Evolutionary conservation across 2,113 vertebrate species (phyloP).

Genomic region (Aptenodytes forsteri): DNA sequence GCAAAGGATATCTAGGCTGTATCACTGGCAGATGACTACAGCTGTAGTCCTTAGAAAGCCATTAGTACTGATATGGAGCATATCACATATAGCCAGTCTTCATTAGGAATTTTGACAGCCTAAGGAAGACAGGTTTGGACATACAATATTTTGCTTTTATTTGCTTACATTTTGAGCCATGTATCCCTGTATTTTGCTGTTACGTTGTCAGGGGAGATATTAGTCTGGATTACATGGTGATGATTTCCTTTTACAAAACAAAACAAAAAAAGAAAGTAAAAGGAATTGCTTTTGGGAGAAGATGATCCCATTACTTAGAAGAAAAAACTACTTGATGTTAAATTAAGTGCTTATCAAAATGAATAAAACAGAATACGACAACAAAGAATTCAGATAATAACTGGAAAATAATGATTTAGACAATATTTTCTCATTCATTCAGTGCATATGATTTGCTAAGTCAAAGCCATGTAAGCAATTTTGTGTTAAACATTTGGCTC

Average conservation of each 20-base stretch:
- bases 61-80: background rate
- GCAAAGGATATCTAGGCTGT: background rate
- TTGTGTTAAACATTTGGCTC: background rate
- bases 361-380: background rate
- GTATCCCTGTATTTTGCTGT: background rate
- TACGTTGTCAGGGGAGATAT: background rate
- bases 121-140: background rate
- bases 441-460: background rate
- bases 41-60: background rate
- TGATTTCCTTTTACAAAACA: background rate
- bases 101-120: background rate
- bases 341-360: constrained; percentile 1
- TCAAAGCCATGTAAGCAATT: background rate
- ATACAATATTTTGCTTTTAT: background rate
- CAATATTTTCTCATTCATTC: background rate
- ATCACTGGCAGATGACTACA: background rate
- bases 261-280: background rate
- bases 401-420: background rate
- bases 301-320: background rate
- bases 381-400: background rate
- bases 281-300: background rate
- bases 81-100: background rate
- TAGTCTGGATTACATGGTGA: background rate
- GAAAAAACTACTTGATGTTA: background rate
- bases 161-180: background rate